phyloP scores from a whole-genome alignment of 2,797 vertebrate species.

The Trachurus trachurus region DNA sequence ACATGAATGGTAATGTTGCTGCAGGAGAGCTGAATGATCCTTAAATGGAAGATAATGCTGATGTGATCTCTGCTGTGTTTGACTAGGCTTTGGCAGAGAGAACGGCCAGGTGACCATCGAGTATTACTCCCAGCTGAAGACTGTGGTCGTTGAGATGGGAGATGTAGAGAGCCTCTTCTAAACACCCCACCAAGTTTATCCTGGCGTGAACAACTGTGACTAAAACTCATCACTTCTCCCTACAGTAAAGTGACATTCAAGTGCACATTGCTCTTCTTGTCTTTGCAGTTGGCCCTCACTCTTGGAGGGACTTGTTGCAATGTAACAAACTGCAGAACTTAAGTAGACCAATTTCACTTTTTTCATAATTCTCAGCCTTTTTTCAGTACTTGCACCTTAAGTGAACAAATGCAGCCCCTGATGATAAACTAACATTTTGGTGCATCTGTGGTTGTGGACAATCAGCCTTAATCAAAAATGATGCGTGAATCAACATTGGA shows the following conservation, averaged over 20 bases:
- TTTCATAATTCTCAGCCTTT: not conserved
- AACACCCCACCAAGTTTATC: not conserved
- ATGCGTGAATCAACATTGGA: not conserved
- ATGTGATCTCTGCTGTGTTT: slow-evolving; percentile 6
- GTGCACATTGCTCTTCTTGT: not conserved
- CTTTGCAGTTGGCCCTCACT: too few species aligned
- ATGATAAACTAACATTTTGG: not conserved
- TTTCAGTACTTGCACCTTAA: too few species aligned
- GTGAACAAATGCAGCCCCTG: too few species aligned
- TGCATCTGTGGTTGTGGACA: too few species aligned
- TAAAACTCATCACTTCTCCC: not conserved
- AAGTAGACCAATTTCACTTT: not conserved
- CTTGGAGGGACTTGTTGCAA: not conserved
- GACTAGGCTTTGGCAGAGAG: slow-evolving; percentile 95
- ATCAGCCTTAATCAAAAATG: too few species aligned
- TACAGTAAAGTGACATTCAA: not conserved
- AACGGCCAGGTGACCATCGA: slow-evolving; percentile 93
- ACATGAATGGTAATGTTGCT: not conserved
- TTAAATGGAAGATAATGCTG: not conserved
- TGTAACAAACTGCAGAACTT: not conserved
- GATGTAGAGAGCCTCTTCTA: slow-evolving; percentile 91
- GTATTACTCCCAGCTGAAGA: slow-evolving; percentile 97
- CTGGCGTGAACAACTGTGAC: not conserved
- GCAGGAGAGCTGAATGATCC: not conserved
- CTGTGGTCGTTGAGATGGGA: slow-evolving; percentile 96